Evolutionary conservation across 2,888 invertebrate species (phyloP).

Genomic region (Callimorpha dominula): DNA sequence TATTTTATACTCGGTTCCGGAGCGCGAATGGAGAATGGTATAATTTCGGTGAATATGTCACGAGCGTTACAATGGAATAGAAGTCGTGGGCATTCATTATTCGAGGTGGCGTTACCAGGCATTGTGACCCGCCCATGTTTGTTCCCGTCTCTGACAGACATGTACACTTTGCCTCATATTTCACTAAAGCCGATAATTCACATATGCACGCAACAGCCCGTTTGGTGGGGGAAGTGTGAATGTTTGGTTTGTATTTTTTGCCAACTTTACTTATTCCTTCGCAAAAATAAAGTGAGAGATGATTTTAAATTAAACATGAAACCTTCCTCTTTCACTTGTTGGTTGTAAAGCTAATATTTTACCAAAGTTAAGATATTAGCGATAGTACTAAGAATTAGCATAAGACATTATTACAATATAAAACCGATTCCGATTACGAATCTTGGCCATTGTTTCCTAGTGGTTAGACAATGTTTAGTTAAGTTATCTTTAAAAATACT

Average conservation of each 20-base stretch:
- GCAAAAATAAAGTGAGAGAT: too few species aligned
- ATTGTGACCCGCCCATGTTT: constrained; percentile 59
- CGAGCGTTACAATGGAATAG: constrained; percentile 59
- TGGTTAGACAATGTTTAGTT: background rate
- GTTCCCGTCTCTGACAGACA: constrained; percentile 58
- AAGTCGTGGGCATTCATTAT: constrained; percentile 66
- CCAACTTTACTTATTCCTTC: too few species aligned
- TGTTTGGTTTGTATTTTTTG: background rate
- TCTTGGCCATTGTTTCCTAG: background rate
- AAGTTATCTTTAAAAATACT: background rate
- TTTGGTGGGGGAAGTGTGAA: too few species aligned
- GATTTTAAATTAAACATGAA: too few species aligned
- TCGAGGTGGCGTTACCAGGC: constrained; percentile 51
- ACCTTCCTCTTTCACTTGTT: too few species aligned
- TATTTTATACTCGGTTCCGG: constrained; percentile 35
- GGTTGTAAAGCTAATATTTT: too few species aligned
- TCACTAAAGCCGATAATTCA: constrained; percentile 12
- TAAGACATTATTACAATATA: background rate
- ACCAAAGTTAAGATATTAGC: too few species aligned
- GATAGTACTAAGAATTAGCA: too few species aligned
- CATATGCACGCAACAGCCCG: constrained; percentile 4
- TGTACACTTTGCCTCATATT: constrained; percentile 43
- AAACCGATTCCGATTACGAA: background rate
- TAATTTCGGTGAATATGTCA: constrained; percentile 63
- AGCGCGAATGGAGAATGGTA: constrained; percentile 40